phyloP scores from a whole-genome alignment of 2,797 vertebrate genomes.

The Rhynchonycteris naso region DNA sequence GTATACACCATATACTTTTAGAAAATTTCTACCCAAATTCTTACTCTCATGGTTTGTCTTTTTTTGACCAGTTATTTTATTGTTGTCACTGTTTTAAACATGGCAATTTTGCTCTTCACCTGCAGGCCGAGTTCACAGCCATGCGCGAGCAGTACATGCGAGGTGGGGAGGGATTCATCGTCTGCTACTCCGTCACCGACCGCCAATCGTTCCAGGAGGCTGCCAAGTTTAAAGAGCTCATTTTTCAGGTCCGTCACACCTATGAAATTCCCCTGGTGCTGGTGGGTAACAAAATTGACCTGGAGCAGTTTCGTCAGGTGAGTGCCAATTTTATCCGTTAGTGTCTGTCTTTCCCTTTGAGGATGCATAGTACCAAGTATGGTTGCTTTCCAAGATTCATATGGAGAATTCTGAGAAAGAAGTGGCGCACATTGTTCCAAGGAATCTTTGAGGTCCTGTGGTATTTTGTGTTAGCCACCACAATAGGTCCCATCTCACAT shows the following conservation, averaged over 20 bases:
- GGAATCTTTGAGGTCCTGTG: background rate
- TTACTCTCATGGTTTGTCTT: background rate
- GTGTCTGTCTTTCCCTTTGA: background rate
- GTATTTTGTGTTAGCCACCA: background rate
- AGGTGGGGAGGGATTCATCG: slow-evolving; percentile 86
- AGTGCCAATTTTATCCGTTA: slow-evolving; percentile 27
- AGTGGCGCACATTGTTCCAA: background rate
- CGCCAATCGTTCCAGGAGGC: slow-evolving; percentile 86
- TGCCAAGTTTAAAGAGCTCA: slow-evolving; percentile 87
- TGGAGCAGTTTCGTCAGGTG: slow-evolving; percentile 85
- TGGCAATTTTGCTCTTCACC: background rate
- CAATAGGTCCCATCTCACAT: background rate
- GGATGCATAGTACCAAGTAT: background rate
- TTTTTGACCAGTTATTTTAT: background rate
- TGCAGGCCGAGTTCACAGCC: slow-evolving; percentile 87
- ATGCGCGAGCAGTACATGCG: slow-evolving; percentile 88
- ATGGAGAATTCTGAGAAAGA: background rate
- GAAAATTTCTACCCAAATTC: background rate
- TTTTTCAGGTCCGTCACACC: slow-evolving; percentile 86
- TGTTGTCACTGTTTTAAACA: background rate
- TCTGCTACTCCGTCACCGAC: slow-evolving; percentile 87
- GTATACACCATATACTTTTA: background rate
- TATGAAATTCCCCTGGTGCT: slow-evolving; percentile 85
- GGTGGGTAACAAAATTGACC: slow-evolving; percentile 87
- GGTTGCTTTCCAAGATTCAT: background rate